These are phyloP conservation scores for Zaprionus davidi DNA, from an alignment of 1,140 invertebrate genomes.

Conservation along the genomic window DNA sequence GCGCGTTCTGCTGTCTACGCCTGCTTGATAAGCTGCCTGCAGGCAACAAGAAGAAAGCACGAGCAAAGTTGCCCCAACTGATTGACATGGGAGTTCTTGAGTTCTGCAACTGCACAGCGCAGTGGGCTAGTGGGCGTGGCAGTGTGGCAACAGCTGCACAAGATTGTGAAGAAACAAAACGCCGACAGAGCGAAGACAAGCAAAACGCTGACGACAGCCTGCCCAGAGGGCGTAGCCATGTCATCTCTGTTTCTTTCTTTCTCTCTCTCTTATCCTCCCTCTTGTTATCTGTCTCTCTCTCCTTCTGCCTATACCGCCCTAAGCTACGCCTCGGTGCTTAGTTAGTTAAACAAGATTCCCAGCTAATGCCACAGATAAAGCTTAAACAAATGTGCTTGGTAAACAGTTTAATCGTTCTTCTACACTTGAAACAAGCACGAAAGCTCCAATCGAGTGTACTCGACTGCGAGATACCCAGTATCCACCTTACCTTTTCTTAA, in stretches of 20 bases:
- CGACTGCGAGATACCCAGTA: no score
- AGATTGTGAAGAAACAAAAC: conserved; percentile 16
- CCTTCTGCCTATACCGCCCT: not conserved
- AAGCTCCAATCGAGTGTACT: no score
- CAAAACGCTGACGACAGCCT: conserved; percentile 32
- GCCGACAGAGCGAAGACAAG: not conserved
- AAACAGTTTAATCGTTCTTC: not conserved
- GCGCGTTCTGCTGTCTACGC: conserved; percentile 41
- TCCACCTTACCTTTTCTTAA: no score
- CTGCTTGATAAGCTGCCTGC: conserved; percentile 34
- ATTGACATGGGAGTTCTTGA: conserved; percentile 42
- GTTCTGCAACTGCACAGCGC: conserved; percentile 2
- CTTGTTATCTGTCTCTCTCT: not conserved
- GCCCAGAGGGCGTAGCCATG: not conserved
- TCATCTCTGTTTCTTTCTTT: not conserved
- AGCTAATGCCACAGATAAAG: not conserved
- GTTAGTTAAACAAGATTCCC: not conserved
- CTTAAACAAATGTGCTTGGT: not conserved
- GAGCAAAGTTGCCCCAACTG: conserved; percentile 27
- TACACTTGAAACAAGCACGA: not conserved
- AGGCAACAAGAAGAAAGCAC: conserved; percentile 17
- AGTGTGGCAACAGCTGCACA: conserved; percentile 5
- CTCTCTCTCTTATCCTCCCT: not conserved
- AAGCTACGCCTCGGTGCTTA: no score
- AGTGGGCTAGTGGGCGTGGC: conserved; percentile 21